Conservation (phyloP, 2,888 invertebrate genomes). For the Cancer borealis region DNA sequence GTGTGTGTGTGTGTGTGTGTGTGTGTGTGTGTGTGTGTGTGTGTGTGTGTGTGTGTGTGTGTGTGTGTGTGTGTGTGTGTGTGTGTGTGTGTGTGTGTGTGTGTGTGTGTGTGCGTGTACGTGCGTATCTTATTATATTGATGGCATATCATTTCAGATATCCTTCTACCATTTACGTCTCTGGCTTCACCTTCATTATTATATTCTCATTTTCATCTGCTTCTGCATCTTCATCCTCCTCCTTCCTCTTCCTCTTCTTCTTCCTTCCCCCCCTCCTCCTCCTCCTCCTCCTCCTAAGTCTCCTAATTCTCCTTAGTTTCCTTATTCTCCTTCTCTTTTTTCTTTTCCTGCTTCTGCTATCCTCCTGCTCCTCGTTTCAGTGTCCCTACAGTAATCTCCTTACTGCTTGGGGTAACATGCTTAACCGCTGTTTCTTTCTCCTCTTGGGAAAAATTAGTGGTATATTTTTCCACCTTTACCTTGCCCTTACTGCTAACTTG, state of each 20-base stretch:
- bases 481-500: background rate
- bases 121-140: too few species aligned
- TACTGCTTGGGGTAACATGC: constrained; percentile 11
- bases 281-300: background rate
- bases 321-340: background rate
- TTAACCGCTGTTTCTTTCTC: background rate
- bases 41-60: background rate
- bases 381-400: background rate
- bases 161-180: too few species aligned
- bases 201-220: too few species aligned
- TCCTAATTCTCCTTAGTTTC: background rate
- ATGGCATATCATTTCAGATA: too few species aligned
- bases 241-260: background rate
- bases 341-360: background rate
- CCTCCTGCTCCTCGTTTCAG: background rate
- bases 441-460: constrained; percentile 20
- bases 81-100: background rate
- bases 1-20: background rate
- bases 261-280: background rate
- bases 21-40: background rate
- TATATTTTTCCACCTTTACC: constrained; percentile 8
- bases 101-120: too few species aligned
- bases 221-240: background rate
- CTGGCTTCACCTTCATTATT: too few species aligned
- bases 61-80: background rate